Evolutionary conservation across 2,888 invertebrate species (phyloP), one percentile per base, ranked within the genome.

Genomic region (Odontomyia ornata): DNA sequence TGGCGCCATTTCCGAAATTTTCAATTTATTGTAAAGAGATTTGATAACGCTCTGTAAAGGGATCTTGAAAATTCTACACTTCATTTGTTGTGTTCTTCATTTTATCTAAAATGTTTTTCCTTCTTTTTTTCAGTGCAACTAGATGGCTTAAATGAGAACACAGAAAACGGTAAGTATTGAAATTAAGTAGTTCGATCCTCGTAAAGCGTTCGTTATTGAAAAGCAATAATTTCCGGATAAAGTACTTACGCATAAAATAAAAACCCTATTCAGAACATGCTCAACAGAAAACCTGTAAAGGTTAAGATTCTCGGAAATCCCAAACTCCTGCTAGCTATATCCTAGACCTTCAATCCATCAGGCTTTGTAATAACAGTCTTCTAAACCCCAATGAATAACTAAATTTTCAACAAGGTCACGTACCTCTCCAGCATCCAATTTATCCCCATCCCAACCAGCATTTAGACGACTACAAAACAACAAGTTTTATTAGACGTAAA

Each of bases 51-150:
- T n/a, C n/a, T n/a, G n/a, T n/a, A n/a, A n/a, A n/a, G n/a, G n/a
- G n/a, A n/a, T n/a, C n/a, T n/a, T n/a, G n/a, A n/a, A n/a, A n/a
- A n/a, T n/a, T n/a, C n/a, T n/a, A n/a, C n/a, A n/a, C n/a, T n/a
- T n/a, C n/a, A n/a, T n/a, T n/a, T n/a, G 36, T 5, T 9, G 3
- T 9, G 9, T 36, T 9, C 36, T 36, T 9, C 36, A 36, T 36
- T 36, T 36, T 36, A 36, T 36, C 9, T 36, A 36, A 36, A 9
- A 36, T 5, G 9, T 36, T 36, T 36, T 30, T 30, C 36, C 23
- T 73, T 27, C 21, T 43, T 60, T 60, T 1, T 73, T 73, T 57
- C 73, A 73, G 73, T 57, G 73, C 60, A 57, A 73, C 57, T 73
- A 23, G 57, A 25, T 13, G 43, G 60, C 15, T 28, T 28, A 0